Evolutionary conservation across 1,140 invertebrate species (phyloP).

Genomic region (Tetramorium alpestre): DNA sequence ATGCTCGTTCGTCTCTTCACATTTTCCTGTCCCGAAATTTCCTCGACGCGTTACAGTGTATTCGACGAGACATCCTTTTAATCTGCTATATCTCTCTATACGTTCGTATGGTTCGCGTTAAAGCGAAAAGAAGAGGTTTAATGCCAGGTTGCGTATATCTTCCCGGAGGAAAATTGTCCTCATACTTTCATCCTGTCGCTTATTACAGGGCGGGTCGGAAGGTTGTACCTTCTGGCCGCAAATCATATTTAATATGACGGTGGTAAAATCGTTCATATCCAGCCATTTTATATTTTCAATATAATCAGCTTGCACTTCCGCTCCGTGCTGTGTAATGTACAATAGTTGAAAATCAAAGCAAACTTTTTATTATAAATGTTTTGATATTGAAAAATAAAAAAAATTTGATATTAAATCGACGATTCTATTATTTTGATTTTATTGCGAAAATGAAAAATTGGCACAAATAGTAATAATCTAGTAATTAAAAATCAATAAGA

Average conservation of each 20-base stretch:
- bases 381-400: too few species aligned
- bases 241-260: slow-evolving; percentile 51
- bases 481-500: not conserved
- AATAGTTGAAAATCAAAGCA: not conserved
- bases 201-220: slow-evolving; percentile 33
- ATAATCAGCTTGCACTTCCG: slow-evolving; percentile 1
- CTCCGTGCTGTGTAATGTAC: not conserved
- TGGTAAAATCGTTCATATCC: slow-evolving; percentile 19
- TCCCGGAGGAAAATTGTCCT: slow-evolving; percentile 36
- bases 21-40: not conserved
- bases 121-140: slow-evolving; percentile 17
- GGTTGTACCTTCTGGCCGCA: slow-evolving; percentile 20
- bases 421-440: not conserved
- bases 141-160: slow-evolving; percentile 39
- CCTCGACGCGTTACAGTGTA: too few species aligned
- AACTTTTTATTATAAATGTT: too few species aligned
- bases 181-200: slow-evolving; percentile 48
- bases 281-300: not conserved
- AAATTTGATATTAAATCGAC: too few species aligned
- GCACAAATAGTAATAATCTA: not conserved
- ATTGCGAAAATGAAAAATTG: not conserved
- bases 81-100: not conserved
- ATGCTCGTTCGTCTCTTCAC: not conserved
- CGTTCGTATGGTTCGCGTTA: not conserved
- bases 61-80: slow-evolving; percentile 29